Evolutionary conservation across 2,113 vertebrate genomes (phyloP), one percentile per base, ranked within the genome.

Genomic region (Grus americana): DNA sequence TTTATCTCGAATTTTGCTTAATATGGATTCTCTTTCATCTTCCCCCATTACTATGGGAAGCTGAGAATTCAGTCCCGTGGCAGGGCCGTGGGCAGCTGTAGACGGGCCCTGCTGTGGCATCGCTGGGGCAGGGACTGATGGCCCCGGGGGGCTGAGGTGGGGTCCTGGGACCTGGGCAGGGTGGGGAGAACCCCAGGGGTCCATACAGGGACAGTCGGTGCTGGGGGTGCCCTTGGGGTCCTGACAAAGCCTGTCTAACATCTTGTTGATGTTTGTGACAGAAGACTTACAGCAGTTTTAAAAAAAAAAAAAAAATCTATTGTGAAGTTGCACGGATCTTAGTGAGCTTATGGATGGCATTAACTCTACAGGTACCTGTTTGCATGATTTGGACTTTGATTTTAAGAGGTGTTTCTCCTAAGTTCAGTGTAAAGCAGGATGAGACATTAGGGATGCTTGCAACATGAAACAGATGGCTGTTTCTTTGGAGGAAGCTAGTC

Each of bases 401-500:
- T 86, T 95, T 63, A 83, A 81, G 82, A 86, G 46, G 12, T 94
- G 54, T 91, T 96, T 93, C 67, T 79, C 8, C 11, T 70, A 86
- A 84, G 46, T 73, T 85, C 49, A 23, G 32, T 79, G 26, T 81
- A 85, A 88, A 84, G 15, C 46, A 54, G 55, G 32, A 89, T 88
- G 82, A 96, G 74, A 70, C 54, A 58, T 63, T 42, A 84, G 84
- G 63, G 94, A 49, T 62, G 66, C 80, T 91, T 42, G 79, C 29
- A 88, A 87, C 46, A 19, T 50, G 85, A 88, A 94, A 55, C 47
- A 66, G 58, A 86, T 89, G 36, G 80, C 72, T 68, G 49, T 89
- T 94, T 93, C 88, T 96, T 94, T 75, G 66, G 72, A 91, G 90
- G 59, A 88, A 85, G 40, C 70, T 79, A 70, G 83, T 76, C 62